phyloP scores from a whole-genome alignment of 2,113 vertebrate genomes.

The Microcebus lehilahytsara region DNA sequence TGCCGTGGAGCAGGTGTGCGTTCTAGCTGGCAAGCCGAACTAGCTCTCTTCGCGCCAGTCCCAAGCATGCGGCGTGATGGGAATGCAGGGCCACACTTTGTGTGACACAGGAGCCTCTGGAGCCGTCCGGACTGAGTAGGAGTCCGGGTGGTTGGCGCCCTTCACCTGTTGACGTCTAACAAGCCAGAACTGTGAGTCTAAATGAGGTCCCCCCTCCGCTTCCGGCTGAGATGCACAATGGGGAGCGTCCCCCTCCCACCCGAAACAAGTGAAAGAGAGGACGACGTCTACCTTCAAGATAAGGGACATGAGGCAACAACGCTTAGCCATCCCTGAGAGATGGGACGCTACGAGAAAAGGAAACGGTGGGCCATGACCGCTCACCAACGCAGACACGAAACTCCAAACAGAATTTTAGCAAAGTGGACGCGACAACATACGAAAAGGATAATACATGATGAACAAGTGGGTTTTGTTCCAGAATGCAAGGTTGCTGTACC shows the following conservation, averaged over 20 bases:
- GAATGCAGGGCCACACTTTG: not conserved
- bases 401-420: not conserved
- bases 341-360: not conserved
- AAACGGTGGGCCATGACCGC: fast-evolving
- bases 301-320: fast-evolving
- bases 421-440: not conserved
- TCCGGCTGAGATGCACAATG: not conserved
- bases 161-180: not conserved
- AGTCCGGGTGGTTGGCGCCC: not conserved
- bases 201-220: not conserved
- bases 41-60: fast-evolving
- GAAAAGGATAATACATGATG: no score
- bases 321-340: not conserved
- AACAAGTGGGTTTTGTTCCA: no score
- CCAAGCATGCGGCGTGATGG: no score
- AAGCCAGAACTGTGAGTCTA: not conserved
- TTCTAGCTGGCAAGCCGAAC: not conserved
- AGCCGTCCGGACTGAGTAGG: fast-evolving
- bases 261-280: no score
- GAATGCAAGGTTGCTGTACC: not conserved
- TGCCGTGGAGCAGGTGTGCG: fast-evolving
- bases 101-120: not conserved
- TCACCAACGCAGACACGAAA: not conserved
- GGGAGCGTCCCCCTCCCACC: not conserved
- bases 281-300: not conserved